Evolutionary conservation across 2,888 invertebrate genomes (phyloP), one percentile per base, ranked within the genome.

Genomic region (Tethea ocularis): DNA sequence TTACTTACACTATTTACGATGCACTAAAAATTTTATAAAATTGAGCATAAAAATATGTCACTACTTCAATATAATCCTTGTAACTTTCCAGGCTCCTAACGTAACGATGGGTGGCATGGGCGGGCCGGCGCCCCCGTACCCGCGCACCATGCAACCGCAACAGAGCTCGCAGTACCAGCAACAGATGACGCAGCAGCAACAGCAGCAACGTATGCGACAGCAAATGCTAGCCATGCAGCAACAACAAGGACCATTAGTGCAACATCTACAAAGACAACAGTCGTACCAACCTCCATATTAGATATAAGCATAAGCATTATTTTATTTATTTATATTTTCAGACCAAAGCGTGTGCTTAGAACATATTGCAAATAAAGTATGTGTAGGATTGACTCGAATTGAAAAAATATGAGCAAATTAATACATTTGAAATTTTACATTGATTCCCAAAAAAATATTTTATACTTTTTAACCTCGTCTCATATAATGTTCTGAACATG

Each of bases 101-200:
- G 97, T 97, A 1, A 97, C 97, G 0, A 97, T 97, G 97, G 96
- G 95, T 57, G 93, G 95, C 0, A 96, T 96, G 95, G 95, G 95
- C 58, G 96, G 96, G 10, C 96, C 96, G 0, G 96, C 97, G 13
- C 96, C 97, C 1, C 96, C 97, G 0, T 97, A 97, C 87, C 95
- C 96, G 8, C 94, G 97, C 59, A 82, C 76, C 60, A 87, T 89
- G 84, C 94, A 93, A 72, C 88, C 89, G 59, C 95, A 94, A 72
- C 94, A 94, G 65, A 93, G 89, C 76, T 94, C 94, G 64, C 95
- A 95, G 74, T 95, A 95, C 83, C 95, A 95, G 73, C 95, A 95
- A 76, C 94, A 88, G 68, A 84, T 89, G 77, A 85, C 86, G 68
- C 89, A 93, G 71, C 93, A 95, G 68, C 89, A 93, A 71, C 93